phyloP scores from a whole-genome alignment of 2,113 vertebrate species.

The Epinephelus moara region DNA sequence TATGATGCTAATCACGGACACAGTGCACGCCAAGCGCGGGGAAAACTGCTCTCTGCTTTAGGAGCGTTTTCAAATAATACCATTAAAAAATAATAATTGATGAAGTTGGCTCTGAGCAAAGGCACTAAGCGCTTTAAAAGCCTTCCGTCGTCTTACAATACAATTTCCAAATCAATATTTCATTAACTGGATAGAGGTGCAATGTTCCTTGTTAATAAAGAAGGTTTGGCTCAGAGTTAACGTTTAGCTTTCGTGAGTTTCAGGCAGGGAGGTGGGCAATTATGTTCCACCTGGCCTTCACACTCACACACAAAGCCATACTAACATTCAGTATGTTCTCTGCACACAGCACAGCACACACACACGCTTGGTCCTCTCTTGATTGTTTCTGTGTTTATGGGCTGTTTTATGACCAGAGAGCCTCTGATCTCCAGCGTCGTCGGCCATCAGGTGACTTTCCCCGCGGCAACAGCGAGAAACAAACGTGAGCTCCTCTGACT shows the following conservation, averaged over 20 bases:
- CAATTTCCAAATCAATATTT: conserved; percentile 86
- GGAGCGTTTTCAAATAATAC: conserved; percentile 62
- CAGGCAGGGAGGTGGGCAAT: conserved; percentile 26
- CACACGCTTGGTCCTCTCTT: conserved; percentile 17
- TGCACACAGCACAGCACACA: conserved; percentile 26
- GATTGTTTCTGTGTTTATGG: conserved; percentile 66
- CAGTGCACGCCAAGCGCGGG: conserved; percentile 27
- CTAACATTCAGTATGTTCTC: background rate
- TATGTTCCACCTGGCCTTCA: conserved; percentile 47
- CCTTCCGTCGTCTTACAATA: conserved; percentile 71
- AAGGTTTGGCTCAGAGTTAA: conserved; percentile 64
- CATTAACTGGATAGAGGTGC: conserved; percentile 79
- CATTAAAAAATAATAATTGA: conserved; percentile 74
- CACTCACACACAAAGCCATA: background rate
- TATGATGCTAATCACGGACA: conserved; percentile 52
- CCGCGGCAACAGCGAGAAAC: conserved; percentile 17
- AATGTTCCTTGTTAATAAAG: conserved; percentile 75
- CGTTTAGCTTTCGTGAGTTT: conserved; percentile 48
- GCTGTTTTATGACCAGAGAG: conserved; percentile 45
- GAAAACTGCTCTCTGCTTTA: conserved; percentile 53
- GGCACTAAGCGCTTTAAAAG: conserved; percentile 76
- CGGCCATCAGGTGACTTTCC: conserved; percentile 42
- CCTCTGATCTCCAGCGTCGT: conserved; percentile 15
- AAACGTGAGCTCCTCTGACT: conserved; percentile 19
- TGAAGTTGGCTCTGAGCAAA: conserved; percentile 73